These are phyloP conservation scores for Chamaetylas fuelleborni DNA, from an alignment of 2,113 vertebrate genomes.

Conservation along the genomic window DNA sequence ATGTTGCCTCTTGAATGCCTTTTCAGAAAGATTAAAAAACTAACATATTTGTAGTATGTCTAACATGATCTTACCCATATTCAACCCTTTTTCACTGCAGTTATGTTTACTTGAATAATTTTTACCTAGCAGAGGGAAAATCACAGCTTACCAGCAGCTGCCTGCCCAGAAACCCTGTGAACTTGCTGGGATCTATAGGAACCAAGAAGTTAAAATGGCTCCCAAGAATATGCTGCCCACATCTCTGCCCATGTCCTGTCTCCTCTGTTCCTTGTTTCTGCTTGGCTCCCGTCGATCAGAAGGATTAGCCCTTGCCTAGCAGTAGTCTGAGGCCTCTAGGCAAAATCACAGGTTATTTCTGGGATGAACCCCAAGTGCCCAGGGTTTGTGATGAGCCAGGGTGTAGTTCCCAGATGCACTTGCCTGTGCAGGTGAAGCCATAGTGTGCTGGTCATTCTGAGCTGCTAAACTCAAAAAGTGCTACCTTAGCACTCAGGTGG, in stretches of 20 bases:
- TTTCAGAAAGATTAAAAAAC: neutral
- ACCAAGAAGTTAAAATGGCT: neutral
- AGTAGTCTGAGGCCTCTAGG: neutral
- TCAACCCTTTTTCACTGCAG: neutral
- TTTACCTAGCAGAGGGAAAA: neutral
- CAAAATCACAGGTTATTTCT: neutral
- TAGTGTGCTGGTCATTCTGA: neutral
- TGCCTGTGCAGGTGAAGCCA: neutral
- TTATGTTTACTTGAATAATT: neutral
- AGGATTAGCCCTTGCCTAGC: neutral
- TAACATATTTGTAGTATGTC: neutral
- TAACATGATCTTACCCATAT: neutral
- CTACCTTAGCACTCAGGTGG: neutral
- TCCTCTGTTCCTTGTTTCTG: neutral
- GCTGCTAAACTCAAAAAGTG: neutral
- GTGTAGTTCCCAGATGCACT: neutral
- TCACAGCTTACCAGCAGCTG: neutral
- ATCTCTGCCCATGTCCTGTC: neutral
- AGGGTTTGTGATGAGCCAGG: neutral
- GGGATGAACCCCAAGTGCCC: neutral
- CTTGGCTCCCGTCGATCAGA: neutral
- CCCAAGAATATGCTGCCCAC: neutral
- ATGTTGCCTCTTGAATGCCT: neutral
- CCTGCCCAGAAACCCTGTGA: neutral
- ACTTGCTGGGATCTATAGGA: neutral